These are phyloP conservation scores for Pteromalus puparum DNA, from an alignment of 1,140 invertebrate species.

Conservation along the genomic window DNA sequence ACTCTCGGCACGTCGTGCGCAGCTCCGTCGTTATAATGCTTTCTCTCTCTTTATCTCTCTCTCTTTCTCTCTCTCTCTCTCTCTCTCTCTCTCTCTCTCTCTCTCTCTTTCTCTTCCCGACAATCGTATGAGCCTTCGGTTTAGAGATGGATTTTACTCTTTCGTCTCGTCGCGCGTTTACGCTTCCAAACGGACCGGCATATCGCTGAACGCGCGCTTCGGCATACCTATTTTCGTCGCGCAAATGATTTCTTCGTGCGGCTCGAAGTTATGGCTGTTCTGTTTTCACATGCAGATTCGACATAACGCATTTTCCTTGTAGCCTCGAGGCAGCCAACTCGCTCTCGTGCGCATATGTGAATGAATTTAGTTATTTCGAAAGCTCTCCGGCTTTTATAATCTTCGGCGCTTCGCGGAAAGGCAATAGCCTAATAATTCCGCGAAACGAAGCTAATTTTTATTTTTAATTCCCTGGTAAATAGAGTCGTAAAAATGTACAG, in stretches of 20 bases:
- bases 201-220: constrained; percentile 6
- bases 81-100: background rate
- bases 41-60: background rate
- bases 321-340: background rate
- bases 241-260: constrained; percentile 31
- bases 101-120: background rate
- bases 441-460: constrained; percentile 24
- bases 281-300: constrained; percentile 38
- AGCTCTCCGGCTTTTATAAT: background rate
- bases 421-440: background rate
- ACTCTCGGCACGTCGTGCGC: background rate
- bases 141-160: constrained; percentile 27
- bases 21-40: background rate
- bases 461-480: constrained; percentile 4
- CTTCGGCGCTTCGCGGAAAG: background rate
- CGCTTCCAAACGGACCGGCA: constrained; percentile 9
- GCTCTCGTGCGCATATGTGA: background rate
- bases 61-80: background rate
- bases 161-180: constrained; percentile 12
- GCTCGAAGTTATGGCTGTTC: constrained; percentile 42
- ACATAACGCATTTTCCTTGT: constrained; percentile 31
- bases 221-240: constrained; percentile 44
- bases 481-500: background rate
- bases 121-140: constrained; percentile 14
- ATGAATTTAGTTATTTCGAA: constrained; percentile 40